These are phyloP conservation scores for Pollenia labialis DNA, from an alignment of 2,888 invertebrate species.

Conservation along the genomic window DNA sequence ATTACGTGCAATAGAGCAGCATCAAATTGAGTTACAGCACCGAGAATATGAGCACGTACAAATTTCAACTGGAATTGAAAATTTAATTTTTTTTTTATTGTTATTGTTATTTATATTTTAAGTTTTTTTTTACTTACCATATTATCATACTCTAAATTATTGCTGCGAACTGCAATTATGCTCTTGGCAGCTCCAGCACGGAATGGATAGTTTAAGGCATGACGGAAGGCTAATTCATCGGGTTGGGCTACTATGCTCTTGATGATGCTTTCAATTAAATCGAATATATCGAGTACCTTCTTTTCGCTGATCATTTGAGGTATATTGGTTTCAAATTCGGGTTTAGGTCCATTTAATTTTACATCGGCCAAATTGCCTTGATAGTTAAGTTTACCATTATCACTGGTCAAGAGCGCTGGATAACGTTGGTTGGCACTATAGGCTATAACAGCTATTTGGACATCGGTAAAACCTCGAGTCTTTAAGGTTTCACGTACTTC, in stretches of 20 bases:
- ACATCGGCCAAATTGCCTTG: slow-evolving; percentile 84
- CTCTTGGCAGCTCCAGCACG: slow-evolving; percentile 91
- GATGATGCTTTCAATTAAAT: slow-evolving; percentile 77
- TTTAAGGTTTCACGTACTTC: slow-evolving; percentile 81
- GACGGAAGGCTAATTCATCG: slow-evolving; percentile 87
- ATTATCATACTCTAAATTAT: slow-evolving; percentile 85
- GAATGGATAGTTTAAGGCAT: slow-evolving; percentile 89
- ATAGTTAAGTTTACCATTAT: slow-evolving; percentile 85
- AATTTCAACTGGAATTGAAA: slow-evolving; percentile 78
- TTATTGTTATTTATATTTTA: not conserved
- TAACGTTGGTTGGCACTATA: slow-evolving; percentile 86
- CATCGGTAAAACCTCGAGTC: slow-evolving; percentile 84
- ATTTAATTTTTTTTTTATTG: not conserved
- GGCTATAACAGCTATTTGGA: slow-evolving; percentile 86
- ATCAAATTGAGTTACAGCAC: slow-evolving; percentile 85
- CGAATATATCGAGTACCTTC: slow-evolving; percentile 77
- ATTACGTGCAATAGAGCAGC: slow-evolving; percentile 87
- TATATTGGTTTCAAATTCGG: slow-evolving; percentile 59
- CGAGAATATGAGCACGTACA: slow-evolving; percentile 77
- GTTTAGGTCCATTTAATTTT: slow-evolving; percentile 81
- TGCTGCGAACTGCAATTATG: slow-evolving; percentile 88
- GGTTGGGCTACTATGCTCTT: slow-evolving; percentile 81
- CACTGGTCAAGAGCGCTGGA: slow-evolving; percentile 86
- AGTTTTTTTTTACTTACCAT: slow-evolving; percentile 76
- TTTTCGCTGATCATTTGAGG: slow-evolving; percentile 74